Percentiles rank a stretch among this genome's conserved stretches.
Evolutionary conservation across 1,140 invertebrate genomes (phyloP).

Genomic region (Ruditapes philippinarum): DNA sequence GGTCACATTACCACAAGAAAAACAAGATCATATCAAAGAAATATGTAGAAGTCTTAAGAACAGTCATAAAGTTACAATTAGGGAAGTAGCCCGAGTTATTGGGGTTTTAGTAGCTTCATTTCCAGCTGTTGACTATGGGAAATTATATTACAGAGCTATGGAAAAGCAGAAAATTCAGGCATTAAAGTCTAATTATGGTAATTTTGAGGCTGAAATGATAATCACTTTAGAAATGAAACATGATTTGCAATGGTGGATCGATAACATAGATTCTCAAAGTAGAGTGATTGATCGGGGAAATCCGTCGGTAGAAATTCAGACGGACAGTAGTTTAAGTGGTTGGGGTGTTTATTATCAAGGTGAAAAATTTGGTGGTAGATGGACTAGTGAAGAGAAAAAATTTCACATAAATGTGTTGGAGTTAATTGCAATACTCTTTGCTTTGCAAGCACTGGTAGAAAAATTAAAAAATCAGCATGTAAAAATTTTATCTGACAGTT

Average conservation of each 20-base stretch:
- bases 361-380: constrained; percentile 46
- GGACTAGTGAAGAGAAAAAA: constrained; percentile 25
- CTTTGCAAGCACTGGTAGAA: neutral
- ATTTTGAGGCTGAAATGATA: constrained; percentile 31
- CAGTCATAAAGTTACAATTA: constrained; percentile 29
- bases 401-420: constrained; percentile 65
- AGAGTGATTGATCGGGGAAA: constrained; percentile 36
- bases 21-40: constrained; percentile 17
- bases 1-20: constrained; percentile 41
- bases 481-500: too few species aligned
- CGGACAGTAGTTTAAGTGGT: neutral
- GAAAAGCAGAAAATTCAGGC: constrained; percentile 40
- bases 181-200: constrained; percentile 31
- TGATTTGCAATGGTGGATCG: constrained; percentile 40
- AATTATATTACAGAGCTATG: constrained; percentile 22
- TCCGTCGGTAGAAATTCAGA: neutral
- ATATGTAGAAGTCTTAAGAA: constrained; percentile 29
- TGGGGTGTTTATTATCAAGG: constrained; percentile 34
- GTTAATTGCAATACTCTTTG: constrained; percentile 41
- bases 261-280: constrained; percentile 42
- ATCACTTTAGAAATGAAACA: constrained; percentile 25
- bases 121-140: constrained; percentile 25
- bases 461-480: constrained; percentile 50
- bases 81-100: constrained; percentile 44
- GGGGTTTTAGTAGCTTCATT: constrained; percentile 56